Conservation (phyloP, 1,140 invertebrate genomes). For the Drosophila lowei region DNA sequence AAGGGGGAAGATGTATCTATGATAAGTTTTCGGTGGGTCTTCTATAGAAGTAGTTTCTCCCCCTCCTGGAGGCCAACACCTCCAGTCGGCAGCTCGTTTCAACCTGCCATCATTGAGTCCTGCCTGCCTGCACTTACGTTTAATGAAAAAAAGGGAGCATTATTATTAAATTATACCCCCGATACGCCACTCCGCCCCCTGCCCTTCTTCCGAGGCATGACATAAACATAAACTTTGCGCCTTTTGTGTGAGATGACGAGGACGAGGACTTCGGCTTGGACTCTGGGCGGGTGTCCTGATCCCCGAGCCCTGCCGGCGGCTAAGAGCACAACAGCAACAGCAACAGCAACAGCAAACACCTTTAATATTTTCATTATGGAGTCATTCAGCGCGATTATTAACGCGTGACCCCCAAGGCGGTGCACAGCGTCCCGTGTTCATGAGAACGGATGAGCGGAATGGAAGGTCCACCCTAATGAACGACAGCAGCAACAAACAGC, state of each 20-base stretch:
- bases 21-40: too few species aligned
- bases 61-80: neutral
- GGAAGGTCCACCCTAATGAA: slow-evolving; percentile 60
- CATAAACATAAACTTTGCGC: slow-evolving; percentile 81
- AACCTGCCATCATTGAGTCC: slow-evolving; percentile 32
- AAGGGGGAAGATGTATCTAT: too few species aligned
- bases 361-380: slow-evolving; percentile 83
- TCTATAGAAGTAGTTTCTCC: slow-evolving; percentile 1
- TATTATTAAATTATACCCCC: slow-evolving; percentile 71
- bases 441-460: slow-evolving; percentile 18
- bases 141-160: slow-evolving; percentile 71
- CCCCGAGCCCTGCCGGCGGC: slow-evolving; percentile 40
- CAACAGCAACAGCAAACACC: slow-evolving; percentile 66
- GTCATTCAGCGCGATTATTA: slow-evolving; percentile 80
- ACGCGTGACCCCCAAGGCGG: slow-evolving; percentile 77
- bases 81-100: slow-evolving; percentile 10
- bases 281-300: slow-evolving; percentile 33
- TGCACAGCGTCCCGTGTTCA: slow-evolving; percentile 50
- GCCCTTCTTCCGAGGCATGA: slow-evolving; percentile 48
- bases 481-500: slow-evolving; percentile 46
- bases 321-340: slow-evolving; percentile 50
- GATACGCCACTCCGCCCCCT: neutral
- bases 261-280: too few species aligned
- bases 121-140: slow-evolving; percentile 56
- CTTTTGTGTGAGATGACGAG: slow-evolving; percentile 56